Evolutionary conservation across 2,113 vertebrate species (phyloP), one percentile per base, ranked within the genome.

Genomic region (Brachionichthys hirsutus): DNA sequence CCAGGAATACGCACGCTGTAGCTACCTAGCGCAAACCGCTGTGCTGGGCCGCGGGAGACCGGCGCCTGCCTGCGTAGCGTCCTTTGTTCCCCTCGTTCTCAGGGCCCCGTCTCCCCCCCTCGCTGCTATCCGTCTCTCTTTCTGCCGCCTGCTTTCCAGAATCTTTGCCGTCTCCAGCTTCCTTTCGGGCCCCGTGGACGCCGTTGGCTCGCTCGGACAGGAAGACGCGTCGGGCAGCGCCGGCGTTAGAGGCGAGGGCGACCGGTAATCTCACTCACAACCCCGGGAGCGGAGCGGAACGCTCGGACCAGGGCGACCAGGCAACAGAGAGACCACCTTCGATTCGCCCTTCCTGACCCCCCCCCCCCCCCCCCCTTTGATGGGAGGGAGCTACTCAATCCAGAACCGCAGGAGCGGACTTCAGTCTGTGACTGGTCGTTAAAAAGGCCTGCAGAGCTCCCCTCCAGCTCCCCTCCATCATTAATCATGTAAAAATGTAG

Each of bases 401-500:
- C 80, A 53, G 50, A 6, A 40, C 64, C 66, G 75, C 61, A 61
- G 46, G 41, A 78, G 71, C 62, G 65, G 51, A 66, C 61, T 83
- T 73, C 46, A 72, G 67, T 73, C 70, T 58, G 74, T 87, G 87
- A 75, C 78, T 42, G 75, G 54, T 55, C 64, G 67, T 70, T 75
- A 76, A 85, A n/a, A 85, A 65, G 76, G 72, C 67, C 77, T 60
- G 34, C 62, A 65, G 62, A 77, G 67, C 67, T 84, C 65, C 67
- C 82, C 80, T 88, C 69, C 62, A 77, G 67, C 67, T 84, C 65
- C 67, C 82, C 80, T 88, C 69, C 62, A 85, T 87, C 84, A 81
- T 89, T 84, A 83, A 86, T 89, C 81, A 86, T 84, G 73, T 70
- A 80, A 84, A 89, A 85, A 85, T 84, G 68, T 70, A 65, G 57